phyloP scores from a whole-genome alignment of 2,797 vertebrate species.

The Pseudochirops corinnae region DNA sequence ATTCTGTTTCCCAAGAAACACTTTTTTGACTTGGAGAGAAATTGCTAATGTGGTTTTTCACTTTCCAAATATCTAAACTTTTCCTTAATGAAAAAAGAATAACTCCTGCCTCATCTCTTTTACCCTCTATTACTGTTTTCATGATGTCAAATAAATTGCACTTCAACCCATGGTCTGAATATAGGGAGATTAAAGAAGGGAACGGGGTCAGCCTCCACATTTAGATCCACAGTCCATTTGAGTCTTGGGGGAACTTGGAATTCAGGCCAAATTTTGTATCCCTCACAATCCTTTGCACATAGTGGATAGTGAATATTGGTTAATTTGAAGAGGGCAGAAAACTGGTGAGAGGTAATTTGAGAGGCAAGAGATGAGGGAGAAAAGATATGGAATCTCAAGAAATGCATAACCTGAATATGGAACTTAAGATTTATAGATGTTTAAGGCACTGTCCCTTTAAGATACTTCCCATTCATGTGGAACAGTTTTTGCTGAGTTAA shows the following conservation, averaged over 20 bases:
- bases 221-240: not conserved
- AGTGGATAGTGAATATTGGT: not conserved
- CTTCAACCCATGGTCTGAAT: not conserved
- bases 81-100: slow-evolving; percentile 11
- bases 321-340: slow-evolving; percentile 40
- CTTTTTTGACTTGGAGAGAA: not conserved
- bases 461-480: not conserved
- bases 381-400: not conserved
- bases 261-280: not conserved
- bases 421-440: slow-evolving; percentile 8
- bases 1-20: not conserved
- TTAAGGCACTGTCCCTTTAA: not conserved
- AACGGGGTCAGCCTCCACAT: not conserved
- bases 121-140: not conserved
- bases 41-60: not conserved
- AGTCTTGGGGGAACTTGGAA: not conserved
- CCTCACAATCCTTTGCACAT: not conserved
- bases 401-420: not conserved
- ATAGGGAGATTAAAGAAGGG: not conserved
- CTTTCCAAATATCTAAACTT: not conserved
- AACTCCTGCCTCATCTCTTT: slow-evolving; percentile 1
- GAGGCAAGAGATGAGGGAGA: not conserved
- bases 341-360: not conserved
- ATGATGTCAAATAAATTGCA: slow-evolving; percentile 5
- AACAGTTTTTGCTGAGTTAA: not conserved